Conservation (phyloP, 2,888 invertebrate species). For the Torymus texanus region DNA sequence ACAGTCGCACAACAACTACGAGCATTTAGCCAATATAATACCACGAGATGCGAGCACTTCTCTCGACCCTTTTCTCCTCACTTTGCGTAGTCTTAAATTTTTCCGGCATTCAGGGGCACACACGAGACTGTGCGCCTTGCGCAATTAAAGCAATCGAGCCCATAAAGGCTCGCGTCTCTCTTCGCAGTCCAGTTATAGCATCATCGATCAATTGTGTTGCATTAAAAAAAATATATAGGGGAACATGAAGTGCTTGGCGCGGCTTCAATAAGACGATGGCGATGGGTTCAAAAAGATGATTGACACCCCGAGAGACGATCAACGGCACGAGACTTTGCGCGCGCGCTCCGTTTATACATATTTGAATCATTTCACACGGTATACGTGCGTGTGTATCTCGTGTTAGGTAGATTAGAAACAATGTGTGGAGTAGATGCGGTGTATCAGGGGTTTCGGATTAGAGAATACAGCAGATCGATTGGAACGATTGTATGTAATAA, state of each 20-base stretch:
- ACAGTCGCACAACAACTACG: too few relatives aligned
- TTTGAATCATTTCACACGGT: too few relatives aligned
- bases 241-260: not conserved
- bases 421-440: too few relatives aligned
- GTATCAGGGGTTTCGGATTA: too few relatives aligned
- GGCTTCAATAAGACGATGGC: slow-evolving; percentile 40
- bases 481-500: too few relatives aligned
- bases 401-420: too few relatives aligned
- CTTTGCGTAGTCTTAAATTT: slow-evolving; percentile 39
- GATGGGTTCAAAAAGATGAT: slow-evolving; percentile 28
- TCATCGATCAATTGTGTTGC: slow-evolving; percentile 52
- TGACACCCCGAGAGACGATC: slow-evolving; percentile 25
- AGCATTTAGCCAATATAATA: too few relatives aligned
- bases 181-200: slow-evolving; percentile 45
- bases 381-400: too few relatives aligned
- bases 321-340: too few relatives aligned
- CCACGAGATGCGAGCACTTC: too few relatives aligned
- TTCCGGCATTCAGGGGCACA: slow-evolving; percentile 44
- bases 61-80: slow-evolving; percentile 11
- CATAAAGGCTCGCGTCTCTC: slow-evolving; percentile 41
- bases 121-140: slow-evolving; percentile 17
- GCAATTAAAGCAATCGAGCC: slow-evolving; percentile 56
- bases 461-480: too few relatives aligned
- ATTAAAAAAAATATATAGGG: slow-evolving; percentile 48
- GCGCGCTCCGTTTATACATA: too few relatives aligned